Evolutionary conservation across 2,888 invertebrate species (phyloP).

Genomic region (Lamellibrachia columna): DNA sequence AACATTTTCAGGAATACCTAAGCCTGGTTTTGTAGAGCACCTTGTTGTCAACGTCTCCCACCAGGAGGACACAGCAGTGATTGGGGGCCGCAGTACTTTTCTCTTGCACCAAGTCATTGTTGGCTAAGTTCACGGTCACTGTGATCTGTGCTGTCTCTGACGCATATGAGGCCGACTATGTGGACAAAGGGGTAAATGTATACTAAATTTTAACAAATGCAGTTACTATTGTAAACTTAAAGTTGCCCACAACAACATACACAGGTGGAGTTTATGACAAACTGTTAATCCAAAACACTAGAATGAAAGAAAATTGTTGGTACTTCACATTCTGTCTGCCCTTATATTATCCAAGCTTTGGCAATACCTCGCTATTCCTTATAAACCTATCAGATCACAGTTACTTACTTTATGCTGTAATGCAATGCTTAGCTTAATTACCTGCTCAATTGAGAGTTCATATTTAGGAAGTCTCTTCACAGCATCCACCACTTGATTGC

Average conservation of each 20-base stretch:
- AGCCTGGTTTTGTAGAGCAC: slow-evolving; percentile 69
- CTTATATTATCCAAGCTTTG: too few relatives aligned
- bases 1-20: slow-evolving; percentile 43
- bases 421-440: slow-evolving; percentile 35
- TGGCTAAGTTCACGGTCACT: slow-evolving; percentile 50
- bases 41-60: slow-evolving; percentile 75
- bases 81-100: slow-evolving; percentile 69
- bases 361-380: too few relatives aligned
- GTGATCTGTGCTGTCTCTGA: slow-evolving; percentile 45
- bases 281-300: too few relatives aligned
- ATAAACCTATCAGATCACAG: too few relatives aligned
- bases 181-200: too few relatives aligned
- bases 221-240: too few relatives aligned
- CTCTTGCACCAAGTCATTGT: slow-evolving; percentile 44
- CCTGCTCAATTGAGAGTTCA: slow-evolving; percentile 65
- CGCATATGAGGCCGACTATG: not conserved
- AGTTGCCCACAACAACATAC: too few relatives aligned
- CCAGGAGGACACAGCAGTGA: slow-evolving; percentile 72
- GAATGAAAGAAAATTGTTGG: too few relatives aligned
- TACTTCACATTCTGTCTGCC: too few relatives aligned
- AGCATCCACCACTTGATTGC: slow-evolving; percentile 75
- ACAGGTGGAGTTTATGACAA: too few relatives aligned
- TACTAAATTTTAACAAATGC: too few relatives aligned
- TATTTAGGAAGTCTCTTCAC: slow-evolving; percentile 75
- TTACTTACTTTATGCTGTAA: too few relatives aligned